Evolutionary conservation across 2,113 vertebrate species (phyloP).

Genomic region (Gobius niger): DNA sequence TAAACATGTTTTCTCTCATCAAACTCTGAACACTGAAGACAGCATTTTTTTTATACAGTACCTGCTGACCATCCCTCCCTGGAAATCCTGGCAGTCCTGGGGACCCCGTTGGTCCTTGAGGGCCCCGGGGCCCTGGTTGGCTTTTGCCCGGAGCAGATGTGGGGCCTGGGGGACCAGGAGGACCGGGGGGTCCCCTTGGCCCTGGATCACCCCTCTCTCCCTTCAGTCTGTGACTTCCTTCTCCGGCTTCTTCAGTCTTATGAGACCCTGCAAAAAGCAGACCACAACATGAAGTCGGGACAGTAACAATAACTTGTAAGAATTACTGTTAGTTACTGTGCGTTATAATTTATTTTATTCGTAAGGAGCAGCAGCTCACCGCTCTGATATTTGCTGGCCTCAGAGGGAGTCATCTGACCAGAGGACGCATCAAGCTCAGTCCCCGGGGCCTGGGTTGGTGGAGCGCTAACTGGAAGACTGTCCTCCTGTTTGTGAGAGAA

Average conservation of each 20-base stretch:
- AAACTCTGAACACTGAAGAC: neutral
- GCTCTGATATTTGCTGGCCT: slow-evolving; percentile 26
- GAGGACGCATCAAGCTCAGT: slow-evolving; percentile 72
- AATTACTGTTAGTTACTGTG: neutral
- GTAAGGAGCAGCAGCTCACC: slow-evolving; percentile 35
- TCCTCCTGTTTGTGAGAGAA: slow-evolving; percentile 6
- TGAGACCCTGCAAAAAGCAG: slow-evolving; percentile 44
- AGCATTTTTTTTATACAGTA: slow-evolving; percentile 4
- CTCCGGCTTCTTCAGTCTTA: slow-evolving; percentile 51
- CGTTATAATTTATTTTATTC: no score
- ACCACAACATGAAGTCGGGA: neutral
- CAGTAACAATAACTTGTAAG: neutral
- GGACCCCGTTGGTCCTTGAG: slow-evolving; percentile 58
- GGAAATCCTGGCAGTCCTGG: slow-evolving; percentile 52
- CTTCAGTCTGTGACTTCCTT: slow-evolving; percentile 54
- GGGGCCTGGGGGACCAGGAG: slow-evolving; percentile 60
- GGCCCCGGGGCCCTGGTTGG: slow-evolving; percentile 59
- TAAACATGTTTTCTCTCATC: neutral
- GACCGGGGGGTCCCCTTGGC: slow-evolving; percentile 57
- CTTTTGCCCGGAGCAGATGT: slow-evolving; percentile 16
- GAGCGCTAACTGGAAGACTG: slow-evolving; percentile 76
- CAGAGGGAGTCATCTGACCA: slow-evolving; percentile 60
- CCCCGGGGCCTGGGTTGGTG: slow-evolving; percentile 75
- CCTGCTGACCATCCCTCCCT: slow-evolving; percentile 71
- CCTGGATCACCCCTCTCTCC: slow-evolving; percentile 74